A percentile compares a stretch with the other conserved stretches of the same genome.
phyloP scores from a whole-genome alignment of 2,113 vertebrate species.

The Coreoperca whiteheadi region DNA sequence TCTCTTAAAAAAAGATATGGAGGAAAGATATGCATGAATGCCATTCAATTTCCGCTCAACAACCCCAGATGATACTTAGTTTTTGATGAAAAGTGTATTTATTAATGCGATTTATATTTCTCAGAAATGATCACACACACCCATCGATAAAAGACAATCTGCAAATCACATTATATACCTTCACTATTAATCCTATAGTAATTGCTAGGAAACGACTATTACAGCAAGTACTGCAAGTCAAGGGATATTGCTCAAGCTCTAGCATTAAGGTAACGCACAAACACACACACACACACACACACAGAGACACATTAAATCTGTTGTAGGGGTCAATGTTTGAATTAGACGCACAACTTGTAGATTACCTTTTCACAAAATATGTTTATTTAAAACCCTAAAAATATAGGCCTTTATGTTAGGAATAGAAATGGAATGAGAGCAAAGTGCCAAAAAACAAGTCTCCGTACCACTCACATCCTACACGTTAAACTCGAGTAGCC shows the following conservation, averaged over 20 bases:
- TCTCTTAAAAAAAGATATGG: neutral
- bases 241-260: neutral
- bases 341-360: neutral
- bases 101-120: neutral
- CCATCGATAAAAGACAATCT: neutral
- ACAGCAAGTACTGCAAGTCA: neutral
- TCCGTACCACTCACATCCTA: neutral
- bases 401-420: neutral
- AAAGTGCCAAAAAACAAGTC: slow-evolving; percentile 14
- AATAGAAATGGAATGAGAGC: neutral
- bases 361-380: neutral
- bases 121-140: neutral
- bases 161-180: neutral
- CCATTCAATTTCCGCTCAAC: neutral
- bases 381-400: neutral
- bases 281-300: neutral
- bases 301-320: neutral
- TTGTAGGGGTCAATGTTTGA: neutral
- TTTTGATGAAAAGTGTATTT: neutral
- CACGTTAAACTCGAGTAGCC: neutral
- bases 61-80: too few relatives aligned
- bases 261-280: neutral
- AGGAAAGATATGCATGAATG: neutral
- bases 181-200: slow-evolving; percentile 1
- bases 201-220: slow-evolving; percentile 4